Evolutionary conservation across 2,888 invertebrate species (phyloP), one percentile per base, ranked within the genome.

Genomic region (Meta bourneti): DNA sequence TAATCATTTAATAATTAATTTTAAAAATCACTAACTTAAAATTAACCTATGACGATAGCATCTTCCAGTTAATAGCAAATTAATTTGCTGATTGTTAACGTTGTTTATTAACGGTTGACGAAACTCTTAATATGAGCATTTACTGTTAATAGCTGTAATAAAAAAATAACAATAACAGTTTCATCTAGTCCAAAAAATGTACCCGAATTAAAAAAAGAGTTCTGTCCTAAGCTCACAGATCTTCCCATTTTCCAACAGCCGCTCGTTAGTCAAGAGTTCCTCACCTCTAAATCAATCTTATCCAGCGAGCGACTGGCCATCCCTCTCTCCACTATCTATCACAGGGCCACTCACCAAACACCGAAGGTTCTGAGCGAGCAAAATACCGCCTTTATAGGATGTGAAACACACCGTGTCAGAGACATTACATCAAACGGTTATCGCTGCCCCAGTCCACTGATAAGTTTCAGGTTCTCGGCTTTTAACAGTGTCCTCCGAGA

Each of bases 361-460:
- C 84, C 84, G 71, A 34, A 34, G 34, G n/a, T 78, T 20, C 80
- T 34, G 34, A 16, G 80, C 61, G 51, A 52, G 34, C 34, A 34
- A 74, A 86, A 79, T 71, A 49, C 89, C 89, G 90, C 84, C 85
- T 71, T 75, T 90, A 84, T 85, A 80, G 83, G 54, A 90, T 90
- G 90, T 85, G 90, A 84, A 90, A 85, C 90, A 90, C 83, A 89
- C 78, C 69, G 71, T 83, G 89, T 89, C 89, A 77, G 51, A 89
- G 82, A 77, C 86, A 81, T 86, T 91, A 86, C 86, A 91, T 91
- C 90, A 91, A 77, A 20, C 81, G 75, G 70, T 70, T 86, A 81
- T 81, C 86, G 61, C 74, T 69, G 49, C 48, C 54, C 84, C 89
- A 90, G 84, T 90, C 84, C 19, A 54, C 61, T 85, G 88, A 88